Percentiles rank a stretch among this genome's conserved stretches.
Evolutionary conservation across 2,888 invertebrate genomes (phyloP).

Genomic region (Drosophila macrothrix): DNA sequence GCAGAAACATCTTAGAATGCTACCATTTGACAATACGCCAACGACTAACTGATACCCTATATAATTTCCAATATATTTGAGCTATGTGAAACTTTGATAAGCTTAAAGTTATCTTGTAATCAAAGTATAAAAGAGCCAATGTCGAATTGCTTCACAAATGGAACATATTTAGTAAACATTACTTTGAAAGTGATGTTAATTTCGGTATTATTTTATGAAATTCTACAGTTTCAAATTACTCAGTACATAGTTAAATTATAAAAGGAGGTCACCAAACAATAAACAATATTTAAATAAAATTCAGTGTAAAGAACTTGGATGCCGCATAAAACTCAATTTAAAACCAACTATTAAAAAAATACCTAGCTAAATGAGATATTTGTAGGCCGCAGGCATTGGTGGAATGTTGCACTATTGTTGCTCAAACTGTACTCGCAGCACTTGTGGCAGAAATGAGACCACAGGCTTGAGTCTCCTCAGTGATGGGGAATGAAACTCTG

Average conservation of each 20-base stretch:
- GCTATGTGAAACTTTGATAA: no score
- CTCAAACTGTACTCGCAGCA: constrained; percentile 38
- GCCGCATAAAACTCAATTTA: no score
- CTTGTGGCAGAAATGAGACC: constrained; percentile 3
- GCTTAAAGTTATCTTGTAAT: not conserved
- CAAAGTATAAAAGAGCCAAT: not conserved
- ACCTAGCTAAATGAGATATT: not conserved
- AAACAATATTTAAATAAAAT: not conserved
- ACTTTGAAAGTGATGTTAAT: not conserved
- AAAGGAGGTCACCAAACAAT: not conserved
- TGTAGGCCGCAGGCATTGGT: not conserved
- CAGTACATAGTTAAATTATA: not conserved
- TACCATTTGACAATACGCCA: not conserved
- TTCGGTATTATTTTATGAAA: not conserved
- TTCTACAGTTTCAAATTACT: not conserved
- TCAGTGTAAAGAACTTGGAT: not conserved
- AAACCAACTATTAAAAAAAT: not conserved
- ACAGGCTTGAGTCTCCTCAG: constrained; percentile 7
- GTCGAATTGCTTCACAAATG: not conserved
- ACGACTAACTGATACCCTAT: constrained; percentile 28
- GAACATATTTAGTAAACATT: not conserved
- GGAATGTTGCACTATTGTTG: constrained; percentile 22
- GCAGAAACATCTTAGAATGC: constrained; percentile 16
- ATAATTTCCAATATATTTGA: not conserved
- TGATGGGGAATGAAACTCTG: constrained; percentile 17